phyloP scores from a whole-genome alignment of 2,113 vertebrate species.

The Amblyornis subalaris region DNA sequence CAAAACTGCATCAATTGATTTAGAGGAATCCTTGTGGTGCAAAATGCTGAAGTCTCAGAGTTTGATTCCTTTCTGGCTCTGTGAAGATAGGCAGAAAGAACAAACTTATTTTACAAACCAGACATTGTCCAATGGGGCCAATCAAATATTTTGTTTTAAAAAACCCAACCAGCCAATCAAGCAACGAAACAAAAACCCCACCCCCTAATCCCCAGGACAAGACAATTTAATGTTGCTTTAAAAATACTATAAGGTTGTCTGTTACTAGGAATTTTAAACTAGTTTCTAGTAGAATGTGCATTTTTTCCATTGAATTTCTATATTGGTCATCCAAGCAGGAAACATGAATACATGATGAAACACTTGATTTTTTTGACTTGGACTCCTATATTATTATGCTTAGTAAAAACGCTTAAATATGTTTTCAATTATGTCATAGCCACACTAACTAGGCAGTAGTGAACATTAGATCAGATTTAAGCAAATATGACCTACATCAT shows the following conservation, averaged over 20 bases:
- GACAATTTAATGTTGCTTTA: not conserved
- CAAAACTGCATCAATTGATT: not conserved
- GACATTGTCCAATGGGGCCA: not conserved
- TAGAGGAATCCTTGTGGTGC: not conserved
- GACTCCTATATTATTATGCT: not conserved
- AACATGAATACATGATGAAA: not conserved
- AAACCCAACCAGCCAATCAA: fast-evolving
- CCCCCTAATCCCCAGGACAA: fast-evolving
- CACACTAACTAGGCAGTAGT: not conserved
- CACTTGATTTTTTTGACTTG: not conserved
- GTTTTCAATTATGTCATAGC: not conserved
- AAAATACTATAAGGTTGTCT: not conserved
- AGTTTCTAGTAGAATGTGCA: not conserved
- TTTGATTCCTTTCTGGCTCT: not conserved
- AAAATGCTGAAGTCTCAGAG: not conserved
- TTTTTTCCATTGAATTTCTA: not conserved
- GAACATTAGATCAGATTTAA: not conserved
- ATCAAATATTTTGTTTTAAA: not conserved
- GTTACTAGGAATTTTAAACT: not conserved
- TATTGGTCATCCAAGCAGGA: not conserved
- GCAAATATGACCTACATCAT: not conserved
- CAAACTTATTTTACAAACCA: not conserved
- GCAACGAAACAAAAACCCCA: no score
- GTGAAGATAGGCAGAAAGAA: not conserved
- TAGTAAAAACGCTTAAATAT: not conserved